phyloP scores from a whole-genome alignment of 2,113 vertebrate genomes.

The Solenodon paradoxus region DNA sequence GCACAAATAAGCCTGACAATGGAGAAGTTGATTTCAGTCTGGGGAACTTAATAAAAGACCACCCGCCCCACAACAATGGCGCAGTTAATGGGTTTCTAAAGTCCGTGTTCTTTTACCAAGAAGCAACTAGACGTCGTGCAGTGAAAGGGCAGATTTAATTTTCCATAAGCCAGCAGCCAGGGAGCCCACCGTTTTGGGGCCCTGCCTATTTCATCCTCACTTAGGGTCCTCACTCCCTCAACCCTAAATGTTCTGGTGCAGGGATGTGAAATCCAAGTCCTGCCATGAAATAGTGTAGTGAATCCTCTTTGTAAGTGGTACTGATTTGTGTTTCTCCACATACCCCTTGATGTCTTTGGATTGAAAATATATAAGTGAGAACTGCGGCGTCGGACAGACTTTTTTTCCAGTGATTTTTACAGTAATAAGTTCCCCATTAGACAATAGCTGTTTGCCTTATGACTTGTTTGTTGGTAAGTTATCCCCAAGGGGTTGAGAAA shows the following conservation, averaged over 20 bases:
- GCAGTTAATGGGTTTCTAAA: no score
- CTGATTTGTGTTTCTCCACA: background rate
- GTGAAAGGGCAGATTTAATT: no score
- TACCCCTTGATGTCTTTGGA: background rate
- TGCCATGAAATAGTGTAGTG: background rate
- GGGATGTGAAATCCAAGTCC: background rate
- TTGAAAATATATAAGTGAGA: background rate
- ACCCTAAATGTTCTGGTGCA: background rate
- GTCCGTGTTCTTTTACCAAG: no score
- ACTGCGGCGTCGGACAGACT: background rate
- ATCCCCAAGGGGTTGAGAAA: conserved; percentile 58
- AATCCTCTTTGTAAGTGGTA: background rate
- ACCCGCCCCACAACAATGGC: no score
- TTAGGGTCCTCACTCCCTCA: background rate
- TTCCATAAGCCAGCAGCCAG: no score
- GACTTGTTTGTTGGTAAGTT: conserved; percentile 52
- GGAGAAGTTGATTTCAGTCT: no score
- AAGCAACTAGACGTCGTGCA: no score
- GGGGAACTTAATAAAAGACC: no score
- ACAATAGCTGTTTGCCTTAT: background rate
- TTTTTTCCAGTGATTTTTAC: conserved; percentile 24
- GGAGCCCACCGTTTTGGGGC: no score
- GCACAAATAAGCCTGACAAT: no score
- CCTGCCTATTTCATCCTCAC: no score
- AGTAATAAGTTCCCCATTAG: conserved; percentile 39